These are phyloP conservation scores for Heliconius hewitsoni DNA, from an alignment of 1,140 invertebrate species.

Conservation along the genomic window DNA sequence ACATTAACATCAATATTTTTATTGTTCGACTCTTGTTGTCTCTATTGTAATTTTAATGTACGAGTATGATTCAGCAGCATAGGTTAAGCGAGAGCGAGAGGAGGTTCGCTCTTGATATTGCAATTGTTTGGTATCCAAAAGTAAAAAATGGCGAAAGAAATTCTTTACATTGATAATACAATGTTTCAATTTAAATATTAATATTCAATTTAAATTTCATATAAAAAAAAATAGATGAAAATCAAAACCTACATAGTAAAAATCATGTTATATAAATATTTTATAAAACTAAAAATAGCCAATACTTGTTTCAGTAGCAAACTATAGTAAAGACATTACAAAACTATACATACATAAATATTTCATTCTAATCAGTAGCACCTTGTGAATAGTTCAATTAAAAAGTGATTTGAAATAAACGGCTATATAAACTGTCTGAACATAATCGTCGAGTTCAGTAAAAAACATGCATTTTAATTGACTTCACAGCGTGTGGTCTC, in stretches of 20 bases:
- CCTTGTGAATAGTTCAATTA: conserved; percentile 50
- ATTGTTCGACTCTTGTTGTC: neutral
- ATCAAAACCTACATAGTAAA: too few relatives aligned
- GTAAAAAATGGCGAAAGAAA: too few relatives aligned
- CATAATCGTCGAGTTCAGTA: conserved; percentile 51
- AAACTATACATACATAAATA: conserved; percentile 32
- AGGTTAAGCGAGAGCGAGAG: neutral
- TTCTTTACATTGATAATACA: too few relatives aligned
- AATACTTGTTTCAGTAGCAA: conserved; percentile 13
- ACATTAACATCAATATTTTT: conserved; percentile 12
- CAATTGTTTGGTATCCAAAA: neutral
- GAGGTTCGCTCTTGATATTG: neutral
- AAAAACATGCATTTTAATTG: conserved; percentile 66
- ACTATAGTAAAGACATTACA: conserved; percentile 18
- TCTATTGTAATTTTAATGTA: conserved; percentile 1
- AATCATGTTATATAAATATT: too few relatives aligned
- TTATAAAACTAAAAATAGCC: neutral
- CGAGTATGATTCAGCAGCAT: neutral
- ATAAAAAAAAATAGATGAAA: too few relatives aligned
- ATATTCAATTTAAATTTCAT: too few relatives aligned
- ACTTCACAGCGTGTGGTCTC: conserved; percentile 58
- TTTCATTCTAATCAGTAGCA: conserved; percentile 41
- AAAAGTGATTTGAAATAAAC: conserved; percentile 62
- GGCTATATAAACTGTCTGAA: conserved; percentile 47
- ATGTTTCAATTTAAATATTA: too few relatives aligned